Evolutionary conservation across 92 coral and sea anemone genomes (phyloP).

Genomic region (Porites divaricata): DNA sequence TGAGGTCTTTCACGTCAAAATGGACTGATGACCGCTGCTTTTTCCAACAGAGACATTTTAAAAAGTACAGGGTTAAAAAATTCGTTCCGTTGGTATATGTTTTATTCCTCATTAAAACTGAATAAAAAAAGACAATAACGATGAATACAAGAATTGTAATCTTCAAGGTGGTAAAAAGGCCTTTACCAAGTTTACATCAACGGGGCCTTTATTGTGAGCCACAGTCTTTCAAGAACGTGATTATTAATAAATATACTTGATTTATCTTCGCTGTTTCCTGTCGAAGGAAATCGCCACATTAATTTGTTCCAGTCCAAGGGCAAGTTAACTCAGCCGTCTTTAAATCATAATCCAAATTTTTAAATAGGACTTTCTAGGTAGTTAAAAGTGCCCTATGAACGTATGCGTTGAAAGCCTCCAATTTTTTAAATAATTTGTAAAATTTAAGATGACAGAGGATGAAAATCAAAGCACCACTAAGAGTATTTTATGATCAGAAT

Average conservation of each 20-base stretch:
- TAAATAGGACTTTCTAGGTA: constrained; percentile 11
- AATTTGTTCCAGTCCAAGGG: neutral
- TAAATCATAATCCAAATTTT: constrained; percentile 21
- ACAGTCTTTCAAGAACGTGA: constrained; percentile 1
- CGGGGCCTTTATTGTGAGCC: neutral
- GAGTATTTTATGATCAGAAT: neutral
- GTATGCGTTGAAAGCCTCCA: neutral
- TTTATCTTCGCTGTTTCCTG: neutral
- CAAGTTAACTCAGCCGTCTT: constrained; percentile 8
- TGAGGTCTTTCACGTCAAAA: too few relatives aligned
- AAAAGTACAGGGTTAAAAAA: neutral
- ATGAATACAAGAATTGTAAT: constrained; percentile 30
- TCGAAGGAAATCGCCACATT: constrained; percentile 25
- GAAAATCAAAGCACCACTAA: too few relatives aligned
- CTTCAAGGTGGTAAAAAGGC: constrained; percentile 3
- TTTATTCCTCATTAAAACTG: constrained; percentile 7
- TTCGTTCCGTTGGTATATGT: constrained; percentile 31
- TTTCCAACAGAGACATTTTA: neutral
- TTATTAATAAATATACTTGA: neutral
- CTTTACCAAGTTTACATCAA: constrained; percentile 8
- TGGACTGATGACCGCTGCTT: neutral
- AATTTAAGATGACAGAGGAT: neutral
- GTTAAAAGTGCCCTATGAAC: neutral
- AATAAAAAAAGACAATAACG: neutral
- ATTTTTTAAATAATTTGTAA: neutral